phyloP scores from a whole-genome alignment of 2,888 invertebrate species.

The Baronia brevicornis region DNA sequence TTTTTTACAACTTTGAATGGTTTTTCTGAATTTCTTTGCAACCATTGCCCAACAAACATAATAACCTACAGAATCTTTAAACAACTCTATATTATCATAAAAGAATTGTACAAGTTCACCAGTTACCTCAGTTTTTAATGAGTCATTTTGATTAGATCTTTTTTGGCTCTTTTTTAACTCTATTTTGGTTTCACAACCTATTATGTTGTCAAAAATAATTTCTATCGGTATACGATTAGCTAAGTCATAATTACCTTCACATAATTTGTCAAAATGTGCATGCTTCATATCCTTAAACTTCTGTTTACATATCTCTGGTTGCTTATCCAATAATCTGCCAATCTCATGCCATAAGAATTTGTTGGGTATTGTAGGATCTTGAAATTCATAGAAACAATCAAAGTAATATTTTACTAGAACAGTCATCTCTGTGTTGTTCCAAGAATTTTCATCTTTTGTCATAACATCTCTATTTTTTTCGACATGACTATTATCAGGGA shows the following conservation, averaged over 20 bases:
- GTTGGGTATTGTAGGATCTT: slow-evolving; percentile 55
- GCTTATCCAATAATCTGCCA: slow-evolving; percentile 49
- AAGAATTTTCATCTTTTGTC: slow-evolving; percentile 23
- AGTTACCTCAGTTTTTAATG: slow-evolving; percentile 36
- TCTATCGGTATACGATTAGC: slow-evolving; percentile 38
- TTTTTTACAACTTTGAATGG: slow-evolving; percentile 32
- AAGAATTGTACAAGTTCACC: slow-evolving; percentile 53
- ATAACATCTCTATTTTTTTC: slow-evolving; percentile 3
- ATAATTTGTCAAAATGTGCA: slow-evolving; percentile 40
- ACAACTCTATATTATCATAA: slow-evolving; percentile 49
- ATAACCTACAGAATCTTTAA: slow-evolving; percentile 53
- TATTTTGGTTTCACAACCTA: slow-evolving; percentile 42
- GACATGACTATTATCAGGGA: neutral
- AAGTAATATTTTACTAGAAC: slow-evolving; percentile 57
- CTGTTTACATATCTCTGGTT: slow-evolving; percentile 41
- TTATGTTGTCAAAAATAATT: slow-evolving; percentile 55
- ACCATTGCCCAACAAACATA: slow-evolving; percentile 54
- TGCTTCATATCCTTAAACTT: slow-evolving; percentile 42
- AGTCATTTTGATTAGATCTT: slow-evolving; percentile 19
- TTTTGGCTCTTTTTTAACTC: slow-evolving; percentile 24
- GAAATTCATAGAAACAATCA: slow-evolving; percentile 59
- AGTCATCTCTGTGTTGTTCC: slow-evolving; percentile 49
- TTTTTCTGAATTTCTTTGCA: slow-evolving; percentile 34
- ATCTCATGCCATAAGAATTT: slow-evolving; percentile 62
- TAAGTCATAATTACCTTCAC: slow-evolving; percentile 39